Base-by-base conservation (phyloP, 2,113 vertebrate genomes). In the Platichthys stellatus region DNA sequence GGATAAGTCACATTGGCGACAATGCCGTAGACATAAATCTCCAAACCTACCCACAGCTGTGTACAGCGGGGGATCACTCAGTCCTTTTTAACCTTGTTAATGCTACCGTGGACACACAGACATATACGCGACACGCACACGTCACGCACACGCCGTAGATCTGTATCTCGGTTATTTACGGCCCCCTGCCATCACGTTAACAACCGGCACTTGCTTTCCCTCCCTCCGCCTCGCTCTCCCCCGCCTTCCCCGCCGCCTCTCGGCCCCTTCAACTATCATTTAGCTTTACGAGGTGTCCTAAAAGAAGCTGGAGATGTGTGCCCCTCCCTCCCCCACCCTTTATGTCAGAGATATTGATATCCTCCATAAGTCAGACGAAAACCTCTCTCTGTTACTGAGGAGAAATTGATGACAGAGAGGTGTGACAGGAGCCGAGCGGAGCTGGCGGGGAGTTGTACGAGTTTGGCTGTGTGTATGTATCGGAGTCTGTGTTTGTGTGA, bases 241-340 rank as follows among this genome's bases (percentile, higher is more conserved):
- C 10, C 23, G 5, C 24, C 82, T 61, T 65, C 47, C n/a, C 67
- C 67, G 72, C 78, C 6, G 47, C 82, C 79, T 86, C 80, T 72
- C 83, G 26, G 88, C 88, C 87, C 87, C 86, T 93, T 93, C 88
- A 89, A 89, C 91, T 93, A 90, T 93, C 90, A 92, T 93, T 93
- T 92, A 89, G 83, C 86, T 94, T 94, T 93, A 93, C 63, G 93
- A 93, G 88, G 84, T 78, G 84, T 88, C 89, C 87, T 93, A 86
- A 94, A 93, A 90, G 88, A 88, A 86, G 82, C 84, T 80, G 0
- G 70, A 82, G 75, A 68, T 75, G 82, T 77, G 82, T 35, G 7
- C 63, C 74, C 47, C 72, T 68, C 63, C 74, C 75, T 57, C 80
- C 72, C 71, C 69, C 85, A 67, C 85, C 53, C 84, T 88, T 90